Evolutionary conservation across 2,888 invertebrate species (phyloP).

Genomic region (Andricus quercusramuli): DNA sequence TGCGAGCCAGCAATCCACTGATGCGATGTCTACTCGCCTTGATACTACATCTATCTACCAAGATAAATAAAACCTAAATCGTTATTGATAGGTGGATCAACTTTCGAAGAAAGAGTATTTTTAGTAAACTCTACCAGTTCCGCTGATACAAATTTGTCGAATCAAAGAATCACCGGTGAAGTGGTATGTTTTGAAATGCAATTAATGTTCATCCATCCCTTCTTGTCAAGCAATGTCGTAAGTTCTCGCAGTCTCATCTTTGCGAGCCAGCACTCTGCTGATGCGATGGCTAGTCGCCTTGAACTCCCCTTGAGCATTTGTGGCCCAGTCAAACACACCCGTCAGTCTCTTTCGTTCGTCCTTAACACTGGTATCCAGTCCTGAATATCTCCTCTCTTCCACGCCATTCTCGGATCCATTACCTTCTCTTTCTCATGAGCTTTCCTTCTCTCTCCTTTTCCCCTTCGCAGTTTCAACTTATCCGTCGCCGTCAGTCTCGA

Average conservation of each 20-base stretch:
- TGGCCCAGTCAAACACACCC: slow-evolving; percentile 23
- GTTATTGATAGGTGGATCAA: no score
- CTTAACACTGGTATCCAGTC: slow-evolving; percentile 26
- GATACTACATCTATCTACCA: not conserved
- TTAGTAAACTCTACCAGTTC: not conserved
- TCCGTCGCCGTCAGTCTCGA: slow-evolving; percentile 4
- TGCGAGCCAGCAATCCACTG: no score
- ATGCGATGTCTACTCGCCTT: no score
- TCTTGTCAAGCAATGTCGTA: no score
- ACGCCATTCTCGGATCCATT: slow-evolving; percentile 1
- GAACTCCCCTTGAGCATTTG: slow-evolving; percentile 6
- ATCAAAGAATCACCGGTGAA: not conserved
- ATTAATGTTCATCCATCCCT: not conserved
- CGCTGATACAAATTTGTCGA: not conserved
- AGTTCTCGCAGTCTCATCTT: no score
- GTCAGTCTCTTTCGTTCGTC: slow-evolving; percentile 26
- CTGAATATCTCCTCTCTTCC: slow-evolving; percentile 16
- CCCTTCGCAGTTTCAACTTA: not conserved
- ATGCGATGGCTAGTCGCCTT: not conserved
- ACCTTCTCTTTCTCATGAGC: not conserved
- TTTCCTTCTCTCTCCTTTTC: not conserved
- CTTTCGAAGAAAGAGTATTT: not conserved
- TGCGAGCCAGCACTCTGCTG: no score
- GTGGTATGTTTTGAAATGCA: not conserved
- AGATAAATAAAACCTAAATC: no score